These are phyloP conservation scores for Dendrocincla tyrannina DNA, from an alignment of 2,797 vertebrate species.

Conservation along the genomic window DNA sequence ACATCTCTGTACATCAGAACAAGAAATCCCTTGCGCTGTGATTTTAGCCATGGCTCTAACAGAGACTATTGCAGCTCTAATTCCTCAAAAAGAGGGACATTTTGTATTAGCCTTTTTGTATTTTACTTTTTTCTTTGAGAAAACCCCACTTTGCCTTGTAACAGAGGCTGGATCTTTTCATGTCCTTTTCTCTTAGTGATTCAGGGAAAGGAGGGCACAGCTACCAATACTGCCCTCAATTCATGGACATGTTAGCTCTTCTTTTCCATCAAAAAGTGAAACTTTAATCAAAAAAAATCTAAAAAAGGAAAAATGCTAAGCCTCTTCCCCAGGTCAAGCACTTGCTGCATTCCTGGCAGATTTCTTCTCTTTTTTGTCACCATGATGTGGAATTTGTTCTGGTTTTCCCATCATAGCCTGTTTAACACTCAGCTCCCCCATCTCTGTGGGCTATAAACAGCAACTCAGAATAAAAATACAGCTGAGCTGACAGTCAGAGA, in stretches of 20 bases:
- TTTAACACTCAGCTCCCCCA: background rate
- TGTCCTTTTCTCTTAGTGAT: background rate
- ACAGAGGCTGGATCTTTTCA: background rate
- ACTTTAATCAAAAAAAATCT: background rate
- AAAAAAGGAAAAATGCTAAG: background rate
- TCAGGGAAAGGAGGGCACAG: background rate
- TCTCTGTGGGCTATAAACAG: background rate
- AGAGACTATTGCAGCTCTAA: background rate
- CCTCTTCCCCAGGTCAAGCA: background rate
- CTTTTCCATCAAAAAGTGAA: background rate
- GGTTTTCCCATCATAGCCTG: background rate
- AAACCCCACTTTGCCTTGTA: background rate
- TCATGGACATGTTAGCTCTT: background rate
- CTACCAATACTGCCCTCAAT: background rate
- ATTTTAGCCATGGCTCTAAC: background rate
- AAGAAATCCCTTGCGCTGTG: rapidly evolving
- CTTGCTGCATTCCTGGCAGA: background rate
- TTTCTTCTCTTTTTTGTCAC: background rate
- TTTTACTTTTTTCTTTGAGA: background rate
- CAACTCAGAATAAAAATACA: background rate
- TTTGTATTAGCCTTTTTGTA: background rate
- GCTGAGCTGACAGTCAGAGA: background rate
- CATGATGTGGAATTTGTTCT: background rate
- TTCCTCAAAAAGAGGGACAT: background rate
- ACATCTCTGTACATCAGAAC: background rate